Percentiles rank a stretch among this genome's conserved stretches.
Evolutionary conservation across 2,888 invertebrate genomes (phyloP).

Genomic region (Epinotia bilunana): DNA sequence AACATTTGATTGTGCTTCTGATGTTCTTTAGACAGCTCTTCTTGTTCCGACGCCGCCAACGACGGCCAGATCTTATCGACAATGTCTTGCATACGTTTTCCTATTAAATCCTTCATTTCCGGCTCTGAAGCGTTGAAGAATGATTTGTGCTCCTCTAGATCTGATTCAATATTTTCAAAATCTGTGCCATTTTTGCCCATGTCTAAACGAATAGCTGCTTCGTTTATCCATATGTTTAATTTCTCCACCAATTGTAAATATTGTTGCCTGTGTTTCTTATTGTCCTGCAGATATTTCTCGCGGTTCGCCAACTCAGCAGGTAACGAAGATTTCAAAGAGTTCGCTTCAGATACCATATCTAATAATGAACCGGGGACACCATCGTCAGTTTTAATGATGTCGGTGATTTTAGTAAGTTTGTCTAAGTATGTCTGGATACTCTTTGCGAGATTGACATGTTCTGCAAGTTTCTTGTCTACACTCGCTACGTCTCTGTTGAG

Average conservation of each 20-base stretch:
- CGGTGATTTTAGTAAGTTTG: conserved; percentile 88
- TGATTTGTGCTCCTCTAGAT: conserved; percentile 94
- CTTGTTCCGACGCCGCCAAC: conserved; percentile 90
- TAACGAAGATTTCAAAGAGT: conserved; percentile 89
- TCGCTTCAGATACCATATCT: conserved; percentile 94
- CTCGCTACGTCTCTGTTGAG: conserved; percentile 91
- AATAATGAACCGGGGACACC: conserved; percentile 91
- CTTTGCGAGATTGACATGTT: conserved; percentile 87
- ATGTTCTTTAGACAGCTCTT: conserved; percentile 92
- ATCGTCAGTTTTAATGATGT: conserved; percentile 89
- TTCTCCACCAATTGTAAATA: conserved; percentile 91
- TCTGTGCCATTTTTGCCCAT: conserved; percentile 94
- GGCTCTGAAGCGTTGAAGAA: conserved; percentile 92
- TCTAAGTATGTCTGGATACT: conserved; percentile 89
- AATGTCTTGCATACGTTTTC: conserved; percentile 91
- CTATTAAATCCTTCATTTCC: conserved; percentile 90
- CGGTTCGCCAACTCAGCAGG: conserved; percentile 93
- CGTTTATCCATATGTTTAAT: conserved; percentile 92
- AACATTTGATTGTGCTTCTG: conserved; percentile 92
- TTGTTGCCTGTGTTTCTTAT: conserved; percentile 90
- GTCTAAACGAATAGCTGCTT: conserved; percentile 90
- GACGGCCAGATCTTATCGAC: conserved; percentile 96
- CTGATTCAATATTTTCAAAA: conserved; percentile 92
- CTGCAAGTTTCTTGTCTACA: conserved; percentile 91
- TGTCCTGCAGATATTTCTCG: conserved; percentile 90